phyloP scores from a whole-genome alignment of 2,113 vertebrate genomes.

The Oostethus manadensis region DNA sequence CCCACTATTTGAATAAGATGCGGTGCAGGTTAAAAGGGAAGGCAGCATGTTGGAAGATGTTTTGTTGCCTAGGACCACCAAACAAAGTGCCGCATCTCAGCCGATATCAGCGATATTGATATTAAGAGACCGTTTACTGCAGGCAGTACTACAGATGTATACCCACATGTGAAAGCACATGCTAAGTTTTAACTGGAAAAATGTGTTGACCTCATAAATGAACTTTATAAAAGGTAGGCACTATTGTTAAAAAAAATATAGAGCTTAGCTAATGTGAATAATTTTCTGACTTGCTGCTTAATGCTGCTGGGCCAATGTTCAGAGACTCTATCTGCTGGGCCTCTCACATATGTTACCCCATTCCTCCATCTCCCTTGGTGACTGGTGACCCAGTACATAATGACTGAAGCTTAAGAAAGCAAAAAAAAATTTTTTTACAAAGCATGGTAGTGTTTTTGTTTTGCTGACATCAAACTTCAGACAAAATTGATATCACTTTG shows the following conservation, averaged over 20 bases:
- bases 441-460: not conserved
- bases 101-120: no score
- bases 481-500: constrained; percentile 7
- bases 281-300: not conserved
- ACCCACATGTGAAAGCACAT: no score
- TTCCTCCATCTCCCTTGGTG: constrained; percentile 40
- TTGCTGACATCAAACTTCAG: not conserved
- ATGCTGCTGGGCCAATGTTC: not conserved
- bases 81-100: no score
- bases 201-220: not conserved
- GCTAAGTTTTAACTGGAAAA: no score
- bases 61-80: no score
- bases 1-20: not conserved
- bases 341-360: constrained; percentile 36
- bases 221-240: not conserved
- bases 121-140: no score
- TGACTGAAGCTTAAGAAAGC: constrained; percentile 28
- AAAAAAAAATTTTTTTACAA: constrained; percentile 13
- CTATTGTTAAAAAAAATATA: not conserved
- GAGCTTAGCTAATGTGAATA: no score
- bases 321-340: constrained; percentile 48
- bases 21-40: constrained; percentile 20
- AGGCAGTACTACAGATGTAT: no score
- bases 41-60: constrained; percentile 26
- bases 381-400: constrained; percentile 42